These are phyloP conservation scores for Acrossocheilus wenchowensis DNA, from an alignment of 2,797 vertebrate genomes.

Conservation along the genomic window DNA sequence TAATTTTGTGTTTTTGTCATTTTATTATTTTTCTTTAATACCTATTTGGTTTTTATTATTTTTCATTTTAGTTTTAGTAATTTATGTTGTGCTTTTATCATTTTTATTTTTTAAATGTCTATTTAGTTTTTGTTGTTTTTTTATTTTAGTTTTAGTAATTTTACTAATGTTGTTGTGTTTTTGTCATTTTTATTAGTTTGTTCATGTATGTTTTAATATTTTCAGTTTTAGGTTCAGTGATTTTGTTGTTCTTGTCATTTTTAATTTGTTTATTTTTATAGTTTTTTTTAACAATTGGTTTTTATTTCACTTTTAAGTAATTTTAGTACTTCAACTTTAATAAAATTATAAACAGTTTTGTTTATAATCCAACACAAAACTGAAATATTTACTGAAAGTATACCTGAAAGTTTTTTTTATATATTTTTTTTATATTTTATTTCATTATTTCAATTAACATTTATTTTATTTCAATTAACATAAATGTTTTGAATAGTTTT, in stretches of 20 bases:
- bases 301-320: neutral
- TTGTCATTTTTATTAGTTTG: neutral
- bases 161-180: neutral
- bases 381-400: neutral
- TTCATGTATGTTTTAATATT: neutral
- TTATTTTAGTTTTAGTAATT: neutral
- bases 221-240: neutral
- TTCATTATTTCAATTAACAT: neutral
- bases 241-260: neutral
- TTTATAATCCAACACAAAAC: neutral
- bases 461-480: too few species aligned
- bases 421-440: neutral
- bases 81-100: neutral
- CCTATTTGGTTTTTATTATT: neutral
- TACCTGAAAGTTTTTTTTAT: neutral
- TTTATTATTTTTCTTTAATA: neutral
- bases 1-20: too few species aligned
- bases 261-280: neutral
- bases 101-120: neutral
- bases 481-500: neutral
- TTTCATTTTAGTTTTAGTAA: neutral
- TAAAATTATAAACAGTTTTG: neutral
- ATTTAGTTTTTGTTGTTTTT: neutral
- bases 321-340: neutral
- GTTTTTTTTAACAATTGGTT: neutral